A percentile compares a stretch with the other conserved stretches of the same genome.
These are phyloP conservation scores for Amphiprion percula DNA, from an alignment of 2,113 vertebrate genomes.

Conservation along the genomic window DNA sequence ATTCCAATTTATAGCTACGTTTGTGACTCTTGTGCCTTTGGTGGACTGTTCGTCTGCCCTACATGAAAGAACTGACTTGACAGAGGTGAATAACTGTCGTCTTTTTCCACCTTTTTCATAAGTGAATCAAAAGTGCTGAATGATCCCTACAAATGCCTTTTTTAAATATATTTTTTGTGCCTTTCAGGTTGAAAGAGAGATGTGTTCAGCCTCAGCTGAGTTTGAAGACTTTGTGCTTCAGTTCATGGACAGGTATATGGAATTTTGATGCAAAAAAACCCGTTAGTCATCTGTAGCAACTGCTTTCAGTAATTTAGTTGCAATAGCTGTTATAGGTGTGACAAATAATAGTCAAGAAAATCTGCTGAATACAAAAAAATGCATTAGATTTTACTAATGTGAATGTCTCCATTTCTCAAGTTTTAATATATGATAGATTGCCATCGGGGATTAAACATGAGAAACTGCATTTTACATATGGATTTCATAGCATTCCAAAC, in stretches of 20 bases:
- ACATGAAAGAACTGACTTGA: constrained; percentile 93
- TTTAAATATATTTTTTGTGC: background rate
- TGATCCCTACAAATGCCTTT: background rate
- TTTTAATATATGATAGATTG: too few species aligned
- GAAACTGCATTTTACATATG: background rate
- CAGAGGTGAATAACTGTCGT: constrained; percentile 85
- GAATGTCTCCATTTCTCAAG: too few species aligned
- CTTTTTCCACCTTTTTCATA: background rate
- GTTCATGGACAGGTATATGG: constrained; percentile 95
- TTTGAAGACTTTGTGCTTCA: constrained; percentile 99
- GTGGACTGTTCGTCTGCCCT: constrained; percentile 97
- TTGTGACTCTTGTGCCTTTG: constrained; percentile 99
- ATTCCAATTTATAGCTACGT: constrained; percentile 99
- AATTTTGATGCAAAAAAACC: background rate
- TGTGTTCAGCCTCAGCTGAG: constrained; percentile 97
- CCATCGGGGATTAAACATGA: background rate
- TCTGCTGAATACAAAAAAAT: too few species aligned
- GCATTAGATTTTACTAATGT: too few species aligned
- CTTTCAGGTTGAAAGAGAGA: constrained; percentile 92
- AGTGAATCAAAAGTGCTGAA: background rate
- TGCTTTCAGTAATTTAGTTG: background rate
- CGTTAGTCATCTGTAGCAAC: background rate
- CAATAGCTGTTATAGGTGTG: background rate
- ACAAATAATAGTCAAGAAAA: too few species aligned
- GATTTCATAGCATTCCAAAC: background rate